Conservation (phyloP, 2,888 invertebrate species). For the Nebria salina region DNA sequence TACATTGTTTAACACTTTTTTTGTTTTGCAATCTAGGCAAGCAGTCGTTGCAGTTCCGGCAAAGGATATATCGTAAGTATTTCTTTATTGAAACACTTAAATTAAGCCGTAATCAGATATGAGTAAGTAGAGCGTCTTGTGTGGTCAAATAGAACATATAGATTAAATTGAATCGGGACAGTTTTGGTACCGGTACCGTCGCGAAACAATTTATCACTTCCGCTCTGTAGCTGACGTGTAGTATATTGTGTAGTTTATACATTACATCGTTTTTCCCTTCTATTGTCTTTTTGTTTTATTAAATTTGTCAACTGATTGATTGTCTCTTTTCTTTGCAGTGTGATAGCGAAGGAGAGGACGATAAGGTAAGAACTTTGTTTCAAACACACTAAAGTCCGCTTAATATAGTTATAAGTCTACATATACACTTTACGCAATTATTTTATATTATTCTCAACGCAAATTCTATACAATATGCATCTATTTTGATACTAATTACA, state of each 20-base stretch:
- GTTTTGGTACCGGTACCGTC: constrained; percentile 32
- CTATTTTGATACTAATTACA: too few relatives aligned
- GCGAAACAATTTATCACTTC: constrained; percentile 12
- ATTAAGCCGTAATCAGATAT: too few relatives aligned
- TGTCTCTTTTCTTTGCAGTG: constrained; percentile 75
- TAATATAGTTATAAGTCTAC: too few relatives aligned
- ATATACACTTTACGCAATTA: too few relatives aligned
- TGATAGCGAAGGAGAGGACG: constrained; percentile 94
- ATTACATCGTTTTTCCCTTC: constrained; percentile 48
- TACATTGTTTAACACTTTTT: not conserved
- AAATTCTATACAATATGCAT: too few relatives aligned
- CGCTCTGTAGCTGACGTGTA: not conserved
- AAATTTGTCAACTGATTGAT: constrained; percentile 53
- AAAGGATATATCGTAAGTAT: constrained; percentile 94
- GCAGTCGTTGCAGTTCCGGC: constrained; percentile 92
- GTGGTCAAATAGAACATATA: constrained; percentile 23
- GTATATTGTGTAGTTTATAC: constrained; percentile 26
- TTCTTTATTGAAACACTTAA: not conserved
- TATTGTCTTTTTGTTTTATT: constrained; percentile 48
- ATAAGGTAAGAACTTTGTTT: constrained; percentile 76
- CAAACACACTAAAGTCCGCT: too few relatives aligned
- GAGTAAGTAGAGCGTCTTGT: not conserved
- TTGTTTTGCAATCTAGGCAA: constrained; percentile 70
- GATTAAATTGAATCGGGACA: constrained; percentile 44
- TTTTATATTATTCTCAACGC: too few relatives aligned